Evolutionary conservation across 2,113 vertebrate species (phyloP).

Genomic region (Elephantulus edwardii): DNA sequence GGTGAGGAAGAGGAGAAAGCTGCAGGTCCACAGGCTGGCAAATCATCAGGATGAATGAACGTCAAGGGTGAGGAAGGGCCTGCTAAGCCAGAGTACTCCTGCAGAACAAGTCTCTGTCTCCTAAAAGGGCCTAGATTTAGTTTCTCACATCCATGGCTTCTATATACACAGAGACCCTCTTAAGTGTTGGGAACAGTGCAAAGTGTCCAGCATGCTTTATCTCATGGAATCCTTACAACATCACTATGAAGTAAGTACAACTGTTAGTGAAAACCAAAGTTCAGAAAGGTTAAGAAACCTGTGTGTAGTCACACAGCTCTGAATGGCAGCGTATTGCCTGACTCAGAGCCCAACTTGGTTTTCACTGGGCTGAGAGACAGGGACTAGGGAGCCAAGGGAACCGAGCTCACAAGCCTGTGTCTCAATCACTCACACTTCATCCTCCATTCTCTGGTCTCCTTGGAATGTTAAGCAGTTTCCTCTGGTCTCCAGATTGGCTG

Average conservation of each 20-base stretch:
- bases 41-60: not conserved
- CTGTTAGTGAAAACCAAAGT: not conserved
- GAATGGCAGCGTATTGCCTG: not conserved
- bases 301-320: not conserved
- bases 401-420: fast-evolving
- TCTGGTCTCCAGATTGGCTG: not conserved
- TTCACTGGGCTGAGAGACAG: not conserved
- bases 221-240: not conserved
- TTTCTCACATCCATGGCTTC: not conserved
- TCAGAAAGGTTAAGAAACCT: slow-evolving; percentile 22
- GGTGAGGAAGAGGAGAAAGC: not conserved
- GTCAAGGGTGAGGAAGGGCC: not conserved
- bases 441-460: not conserved
- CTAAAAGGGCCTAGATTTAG: not conserved
- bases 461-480: not conserved
- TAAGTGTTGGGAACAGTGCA: not conserved
- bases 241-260: not conserved
- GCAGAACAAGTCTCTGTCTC: not conserved
- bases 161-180: not conserved
- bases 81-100: not conserved
- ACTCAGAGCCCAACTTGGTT: too few species aligned
- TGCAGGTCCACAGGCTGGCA: too few species aligned
- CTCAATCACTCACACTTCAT: not conserved
- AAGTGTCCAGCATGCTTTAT: not conserved
- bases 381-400: too few species aligned